These are phyloP conservation scores for Catamblyrhynchus diadema DNA, from an alignment of 2,797 vertebrate species.

Conservation along the genomic window DNA sequence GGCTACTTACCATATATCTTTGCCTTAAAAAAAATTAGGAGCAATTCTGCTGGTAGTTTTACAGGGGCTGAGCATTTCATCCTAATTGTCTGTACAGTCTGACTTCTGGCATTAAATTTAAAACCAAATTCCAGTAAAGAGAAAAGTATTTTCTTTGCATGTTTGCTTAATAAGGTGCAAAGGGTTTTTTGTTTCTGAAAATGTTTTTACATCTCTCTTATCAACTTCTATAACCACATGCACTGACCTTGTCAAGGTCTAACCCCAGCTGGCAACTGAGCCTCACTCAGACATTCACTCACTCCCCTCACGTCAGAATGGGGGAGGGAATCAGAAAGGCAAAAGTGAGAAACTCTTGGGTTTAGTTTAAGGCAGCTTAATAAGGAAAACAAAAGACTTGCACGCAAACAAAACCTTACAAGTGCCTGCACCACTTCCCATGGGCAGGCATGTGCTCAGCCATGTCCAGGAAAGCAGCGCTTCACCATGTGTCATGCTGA, in stretches of 20 bases:
- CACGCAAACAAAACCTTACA: background rate
- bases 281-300: background rate
- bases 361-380: background rate
- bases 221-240: background rate
- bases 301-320: fast-evolving
- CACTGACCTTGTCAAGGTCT: background rate
- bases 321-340: background rate
- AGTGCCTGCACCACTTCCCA: background rate
- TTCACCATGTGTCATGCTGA: fast-evolving
- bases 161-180: background rate
- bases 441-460: background rate
- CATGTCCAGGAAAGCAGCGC: background rate
- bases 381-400: fast-evolving
- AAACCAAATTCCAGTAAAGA: background rate
- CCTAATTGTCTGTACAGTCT: background rate
- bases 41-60: background rate
- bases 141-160: background rate
- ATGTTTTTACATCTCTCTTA: background rate
- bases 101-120: background rate
- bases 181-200: background rate
- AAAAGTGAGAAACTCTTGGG: background rate
- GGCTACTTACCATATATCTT: background rate
- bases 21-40: background rate
- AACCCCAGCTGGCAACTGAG: background rate
- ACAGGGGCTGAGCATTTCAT: background rate